Evolutionary conservation across 2,888 invertebrate genomes (phyloP).

Genomic region (Blomia tropicalis): DNA sequence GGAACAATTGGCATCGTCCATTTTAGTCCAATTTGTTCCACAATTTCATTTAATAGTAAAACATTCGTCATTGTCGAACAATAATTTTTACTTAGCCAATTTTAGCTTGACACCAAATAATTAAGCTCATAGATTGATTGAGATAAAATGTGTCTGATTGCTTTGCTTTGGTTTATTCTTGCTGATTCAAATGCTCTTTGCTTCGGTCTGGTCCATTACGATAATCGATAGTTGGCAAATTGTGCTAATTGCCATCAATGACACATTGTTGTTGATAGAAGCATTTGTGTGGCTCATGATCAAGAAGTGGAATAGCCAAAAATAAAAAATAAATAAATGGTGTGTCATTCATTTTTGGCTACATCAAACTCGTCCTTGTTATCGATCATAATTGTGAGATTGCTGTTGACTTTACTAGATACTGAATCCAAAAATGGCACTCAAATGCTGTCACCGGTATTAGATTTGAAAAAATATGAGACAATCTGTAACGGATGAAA

Average conservation of each 20-base stretch:
- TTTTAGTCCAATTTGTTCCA: background rate
- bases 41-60: background rate
- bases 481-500: too few relatives aligned
- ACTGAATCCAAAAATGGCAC: background rate
- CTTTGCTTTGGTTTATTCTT: too few relatives aligned
- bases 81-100: too few relatives aligned
- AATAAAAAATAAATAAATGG: too few relatives aligned
- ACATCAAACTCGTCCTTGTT: background rate
- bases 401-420: background rate
- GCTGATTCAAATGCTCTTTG: too few relatives aligned
- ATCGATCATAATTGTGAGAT: conserved; percentile 14
- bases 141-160: background rate
- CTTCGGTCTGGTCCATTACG: background rate
- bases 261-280: too few relatives aligned
- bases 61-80: too few relatives aligned
- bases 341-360: background rate
- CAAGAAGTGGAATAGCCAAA: too few relatives aligned
- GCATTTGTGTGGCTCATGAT: too few relatives aligned
- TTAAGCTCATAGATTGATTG: background rate
- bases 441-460: background rate
- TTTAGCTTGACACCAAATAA: background rate
- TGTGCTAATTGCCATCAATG: conserved; percentile 1
- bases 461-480: too few relatives aligned
- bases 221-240: conserved; percentile 9
- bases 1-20: too few relatives aligned